Percentiles rank a stretch among this genome's conserved stretches.
Conservation (phyloP, 2,113 vertebrate species). For the Pseudorasbora parva region DNA sequence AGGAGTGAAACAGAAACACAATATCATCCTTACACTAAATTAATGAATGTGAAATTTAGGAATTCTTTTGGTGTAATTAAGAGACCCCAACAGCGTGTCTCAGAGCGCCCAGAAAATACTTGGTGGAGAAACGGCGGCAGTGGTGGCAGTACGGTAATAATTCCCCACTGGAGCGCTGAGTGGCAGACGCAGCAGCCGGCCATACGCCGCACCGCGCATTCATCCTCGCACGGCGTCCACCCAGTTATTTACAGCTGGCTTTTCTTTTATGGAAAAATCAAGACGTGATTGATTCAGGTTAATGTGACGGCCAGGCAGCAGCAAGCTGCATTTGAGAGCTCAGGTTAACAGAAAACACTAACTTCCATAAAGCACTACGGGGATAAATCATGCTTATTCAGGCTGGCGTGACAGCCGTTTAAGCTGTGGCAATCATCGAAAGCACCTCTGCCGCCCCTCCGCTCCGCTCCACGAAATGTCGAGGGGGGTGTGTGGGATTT, state of each 20-base stretch:
- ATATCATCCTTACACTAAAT: background rate
- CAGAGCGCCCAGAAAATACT: background rate
- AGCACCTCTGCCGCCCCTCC: constrained; percentile 86
- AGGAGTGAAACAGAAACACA: background rate
- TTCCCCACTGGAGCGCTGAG: background rate
- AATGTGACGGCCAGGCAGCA: constrained; percentile 76
- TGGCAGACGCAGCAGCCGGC: background rate
- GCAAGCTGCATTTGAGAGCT: constrained; percentile 71
- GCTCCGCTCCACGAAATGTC: constrained; percentile 95
- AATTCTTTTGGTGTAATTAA: background rate
- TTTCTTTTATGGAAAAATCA: constrained; percentile 83
- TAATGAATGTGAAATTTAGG: background rate
- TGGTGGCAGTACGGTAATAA: background rate
- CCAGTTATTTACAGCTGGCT: constrained; percentile 77
- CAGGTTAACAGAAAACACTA: constrained; percentile 85
- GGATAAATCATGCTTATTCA: constrained; percentile 99
- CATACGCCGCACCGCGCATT: constrained; percentile 44
- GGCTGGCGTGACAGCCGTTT: constrained; percentile 95
- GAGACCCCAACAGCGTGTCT: background rate
- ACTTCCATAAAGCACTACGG: constrained; percentile 83
- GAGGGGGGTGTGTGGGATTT: constrained; percentile 71
- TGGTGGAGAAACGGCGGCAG: background rate
- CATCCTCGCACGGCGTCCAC: constrained; percentile 50
- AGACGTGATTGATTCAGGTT: constrained; percentile 82
- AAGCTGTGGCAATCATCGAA: constrained; percentile 92